Evolutionary conservation across 2,797 vertebrate genomes (phyloP), one percentile per base, ranked within the genome.

Genomic region (Acrossocheilus fasciatus): DNA sequence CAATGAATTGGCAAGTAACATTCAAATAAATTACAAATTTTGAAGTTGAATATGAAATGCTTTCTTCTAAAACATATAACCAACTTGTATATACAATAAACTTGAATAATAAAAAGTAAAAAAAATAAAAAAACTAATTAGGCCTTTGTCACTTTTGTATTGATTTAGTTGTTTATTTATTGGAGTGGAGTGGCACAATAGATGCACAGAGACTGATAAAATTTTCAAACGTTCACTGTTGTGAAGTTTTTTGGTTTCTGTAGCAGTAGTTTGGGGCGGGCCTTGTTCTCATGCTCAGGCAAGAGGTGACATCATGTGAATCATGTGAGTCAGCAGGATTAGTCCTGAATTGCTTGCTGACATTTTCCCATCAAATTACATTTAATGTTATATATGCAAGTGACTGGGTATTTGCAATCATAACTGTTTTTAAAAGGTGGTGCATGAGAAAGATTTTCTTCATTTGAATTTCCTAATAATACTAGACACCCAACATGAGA

Each of bases 291-390:
- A 82, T 41, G 52, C 64, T 86, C n/a, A 45, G 68, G 54, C 52
- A 52, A 75, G 23, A 74, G 47, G 76, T 84, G 87, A 86, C 80
- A 69, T 86, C 87, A 83, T 88, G 43, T 68, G 84, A 84, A 84
- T 66, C 66, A 72, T 80, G 79, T 70, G 66, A 62, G 18, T 89
- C 76, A 81, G 76, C 79, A 59, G 64, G 47, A 68, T 83, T 76
- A 87, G 26, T 72, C 68, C 15, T 20, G 0, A 39, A 43, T 66
- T 50, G n/a, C 57, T 80, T 10, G 1, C 17, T 23, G 11, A 70
- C 69, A 54, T 78, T 23, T 81, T 73, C 84, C 59, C 52, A 76
- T 45, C 36, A 57, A 69, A 68, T 41, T 68, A n/a, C n/a, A 68
- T 20, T 64, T 11, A 66, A 8, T 17, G 3, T 39, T n/a, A 45